Evolutionary conservation across 2,113 vertebrate genomes (phyloP).

Genomic region (Platysteira castanea): DNA sequence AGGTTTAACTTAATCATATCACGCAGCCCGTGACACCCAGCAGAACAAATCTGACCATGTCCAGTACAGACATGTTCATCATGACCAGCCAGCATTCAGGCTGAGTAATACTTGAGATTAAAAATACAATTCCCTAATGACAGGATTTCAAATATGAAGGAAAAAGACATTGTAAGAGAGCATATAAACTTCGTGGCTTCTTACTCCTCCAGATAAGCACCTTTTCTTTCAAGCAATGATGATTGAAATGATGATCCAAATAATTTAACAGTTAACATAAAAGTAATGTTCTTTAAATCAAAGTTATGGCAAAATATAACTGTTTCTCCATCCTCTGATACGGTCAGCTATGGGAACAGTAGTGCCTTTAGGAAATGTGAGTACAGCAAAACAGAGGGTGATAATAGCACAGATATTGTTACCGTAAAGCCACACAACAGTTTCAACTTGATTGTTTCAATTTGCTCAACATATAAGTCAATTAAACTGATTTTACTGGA

Average conservation of each 20-base stretch:
- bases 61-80: not conserved
- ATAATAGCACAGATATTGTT: not conserved
- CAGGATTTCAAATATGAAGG: not conserved
- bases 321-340: not conserved
- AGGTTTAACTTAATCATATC: not conserved
- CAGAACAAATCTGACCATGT: not conserved
- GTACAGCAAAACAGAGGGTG: not conserved
- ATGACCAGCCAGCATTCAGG: not conserved
- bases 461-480: not conserved
- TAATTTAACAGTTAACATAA: not conserved
- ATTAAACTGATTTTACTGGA: not conserved
- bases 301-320: not conserved
- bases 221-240: not conserved
- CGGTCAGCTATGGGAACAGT: not conserved
- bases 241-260: not conserved
- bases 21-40: accelerated
- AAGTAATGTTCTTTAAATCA: not conserved
- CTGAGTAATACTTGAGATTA: not conserved
- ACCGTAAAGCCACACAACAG: not conserved
- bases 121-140: not conserved
- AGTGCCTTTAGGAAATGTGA: not conserved
- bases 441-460: not conserved
- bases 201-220: not conserved
- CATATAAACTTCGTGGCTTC: not conserved
- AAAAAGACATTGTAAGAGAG: not conserved